Evolutionary conservation across 2,113 vertebrate species (phyloP), one percentile per base, ranked within the genome.

Genomic region (Podarcis muralis): DNA sequence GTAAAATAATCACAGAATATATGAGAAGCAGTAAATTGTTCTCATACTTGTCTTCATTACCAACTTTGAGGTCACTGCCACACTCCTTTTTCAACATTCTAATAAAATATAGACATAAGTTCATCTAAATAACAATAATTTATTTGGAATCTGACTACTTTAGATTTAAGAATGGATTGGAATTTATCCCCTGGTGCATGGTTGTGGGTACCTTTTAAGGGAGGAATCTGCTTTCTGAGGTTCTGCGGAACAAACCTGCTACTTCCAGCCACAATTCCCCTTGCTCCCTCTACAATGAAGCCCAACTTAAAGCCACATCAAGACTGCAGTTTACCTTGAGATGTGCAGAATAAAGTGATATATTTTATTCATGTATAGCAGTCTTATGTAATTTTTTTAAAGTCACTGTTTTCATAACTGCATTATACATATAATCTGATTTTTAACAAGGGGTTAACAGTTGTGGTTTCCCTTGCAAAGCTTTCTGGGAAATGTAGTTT

Each of bases 1-100:
- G 76, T 74, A 75, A 2, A 82, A 79, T 75, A 90, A 71, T 48
- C 22, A 77, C 68, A 84, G 40, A 87, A 53, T 90, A 15, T 18
- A 85, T 77, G 0, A 22, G 9, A 74, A 37, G 87, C 9, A 23
- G 13, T 65, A 32, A 23, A 37, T 89, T 0, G 0, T 76, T 48
- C 84, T 90, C 87, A 1, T 1, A 7, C 0, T 66, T 78, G 2
- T 85, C 74, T 35, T 57, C 22, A 57, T 83, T 77, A 35, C 16
- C 77, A 62, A 35, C 16, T 74, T 69, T 77, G 48, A 81, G 35
- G 30, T 88, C 69, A 57, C 15, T 37, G 35, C 22, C n/a, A 4
- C 43, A 23, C 11, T 59, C 23, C 25, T 72, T 13, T 71, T 53
- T 37, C 62, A 53, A 3, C 22, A 83, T 13, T 12, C 11, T 57